Base-by-base conservation (phyloP, 2,888 invertebrate species). In the Ichneumon xanthorius region DNA sequence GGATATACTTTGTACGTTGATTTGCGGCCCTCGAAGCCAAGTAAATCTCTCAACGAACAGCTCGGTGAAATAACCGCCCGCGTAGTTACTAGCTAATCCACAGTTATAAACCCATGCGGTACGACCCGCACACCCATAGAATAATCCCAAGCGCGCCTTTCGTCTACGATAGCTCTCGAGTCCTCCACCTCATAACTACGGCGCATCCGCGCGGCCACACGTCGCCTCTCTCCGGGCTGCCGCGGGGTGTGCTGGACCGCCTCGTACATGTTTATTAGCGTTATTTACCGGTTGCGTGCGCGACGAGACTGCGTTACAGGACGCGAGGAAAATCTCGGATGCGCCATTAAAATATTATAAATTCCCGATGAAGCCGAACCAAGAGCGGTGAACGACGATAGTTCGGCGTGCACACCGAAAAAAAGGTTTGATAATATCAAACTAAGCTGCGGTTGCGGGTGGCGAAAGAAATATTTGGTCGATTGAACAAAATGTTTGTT, bases 241-340 rank as follows among this genome's bases (percentile, higher is more conserved):
- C 72, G 83, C 86, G 72, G 86, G 84, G 53, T 79, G 80, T 65
- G 78, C 78, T 45, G 14, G 45, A 77, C 73, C 77, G 75, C 80
- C 77, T 82, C 67, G 76, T 82, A 87, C 87, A 87, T 88, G 87
- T 87, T 88, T 88, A 87, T 88, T 88, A 88, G 77, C 87, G 86
- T 84, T 86, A 86, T 85, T 86, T 82, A 87, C 79, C 80, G 80
- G 48, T 80, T 71, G 55, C 68, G 75, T 75, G 70, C 67, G 26
- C n/a, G 26, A 55, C 53, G 53, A 75, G 67, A 58, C 72, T 30
- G 11, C 68, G 19, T 14, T 61, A 67, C 40, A 30, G 5, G 33
- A 40, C 26, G 7, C 14, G 19, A n/a, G 53, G 33, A 19, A 53
- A 76, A 68, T 40, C 63, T 30, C 26, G n/a, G 16, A 45, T 22